Conservation (phyloP, 2,113 vertebrate genomes). For the Climacteris rufus region DNA sequence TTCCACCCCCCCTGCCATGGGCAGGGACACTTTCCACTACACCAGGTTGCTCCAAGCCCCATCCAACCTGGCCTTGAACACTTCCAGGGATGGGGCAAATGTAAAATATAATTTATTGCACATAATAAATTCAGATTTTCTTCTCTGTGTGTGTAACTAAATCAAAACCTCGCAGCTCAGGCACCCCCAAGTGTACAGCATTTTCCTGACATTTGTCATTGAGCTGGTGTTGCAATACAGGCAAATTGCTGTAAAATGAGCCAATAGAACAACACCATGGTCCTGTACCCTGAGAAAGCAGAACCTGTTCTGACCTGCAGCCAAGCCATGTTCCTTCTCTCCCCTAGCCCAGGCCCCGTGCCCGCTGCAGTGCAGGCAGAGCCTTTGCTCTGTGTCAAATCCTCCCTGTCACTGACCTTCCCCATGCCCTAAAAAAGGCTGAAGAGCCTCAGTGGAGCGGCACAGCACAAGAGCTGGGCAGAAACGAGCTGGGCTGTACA, state of each 20-base stretch:
- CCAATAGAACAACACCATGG: not conserved
- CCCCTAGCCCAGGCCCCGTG: too few species aligned
- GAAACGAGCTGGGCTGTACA: not conserved
- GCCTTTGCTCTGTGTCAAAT: not conserved
- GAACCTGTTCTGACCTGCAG: not conserved
- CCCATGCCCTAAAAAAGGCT: not conserved
- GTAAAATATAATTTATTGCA: not conserved
- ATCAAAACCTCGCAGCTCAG: not conserved
- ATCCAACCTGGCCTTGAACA: not conserved
- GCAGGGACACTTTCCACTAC: not conserved
- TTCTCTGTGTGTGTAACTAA: not conserved
- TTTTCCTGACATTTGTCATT: not conserved
- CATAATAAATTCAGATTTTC: not conserved
- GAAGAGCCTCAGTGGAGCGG: not conserved
- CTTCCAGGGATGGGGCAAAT: not conserved
- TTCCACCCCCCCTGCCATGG: not conserved
- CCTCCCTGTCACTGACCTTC: not conserved
- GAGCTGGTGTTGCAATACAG: not conserved
- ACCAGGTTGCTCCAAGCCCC: not conserved
- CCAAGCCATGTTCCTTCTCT: not conserved
- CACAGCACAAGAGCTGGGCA: fast-evolving
- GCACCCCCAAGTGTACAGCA: not conserved
- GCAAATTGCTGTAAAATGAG: not conserved
- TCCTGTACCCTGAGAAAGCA: not conserved
- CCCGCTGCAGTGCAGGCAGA: not conserved